Conservation (phyloP, 1,140 invertebrate species). For the Proales similis region DNA sequence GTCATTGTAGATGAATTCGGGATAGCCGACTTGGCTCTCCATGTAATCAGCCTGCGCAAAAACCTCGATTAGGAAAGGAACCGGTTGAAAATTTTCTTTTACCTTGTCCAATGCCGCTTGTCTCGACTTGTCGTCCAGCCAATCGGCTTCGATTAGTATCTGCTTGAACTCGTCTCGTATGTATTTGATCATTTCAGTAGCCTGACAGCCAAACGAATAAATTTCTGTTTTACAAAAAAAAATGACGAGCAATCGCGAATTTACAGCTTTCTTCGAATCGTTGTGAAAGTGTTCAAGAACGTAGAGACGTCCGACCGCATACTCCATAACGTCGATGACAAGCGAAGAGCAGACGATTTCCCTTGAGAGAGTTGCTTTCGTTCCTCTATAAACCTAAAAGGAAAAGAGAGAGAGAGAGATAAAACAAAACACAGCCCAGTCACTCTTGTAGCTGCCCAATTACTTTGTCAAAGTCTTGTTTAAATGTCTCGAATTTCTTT, state of each 20-base stretch:
- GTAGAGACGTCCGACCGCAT: constrained; percentile 75
- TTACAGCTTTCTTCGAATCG: constrained; percentile 62
- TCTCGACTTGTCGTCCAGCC: constrained; percentile 76
- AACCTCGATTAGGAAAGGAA: neutral
- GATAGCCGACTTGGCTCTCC: constrained; percentile 42
- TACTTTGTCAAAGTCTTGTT: constrained; percentile 34
- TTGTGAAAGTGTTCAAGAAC: constrained; percentile 76
- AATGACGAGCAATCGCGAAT: neutral
- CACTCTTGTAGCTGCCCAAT: no score
- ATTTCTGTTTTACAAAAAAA: neutral
- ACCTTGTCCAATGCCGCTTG: constrained; percentile 69
- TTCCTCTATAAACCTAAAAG: constrained; percentile 35
- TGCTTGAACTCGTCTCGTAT: constrained; percentile 72
- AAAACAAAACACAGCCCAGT: neutral
- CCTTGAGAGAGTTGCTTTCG: constrained; percentile 42
- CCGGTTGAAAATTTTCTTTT: neutral
- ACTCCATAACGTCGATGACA: constrained; percentile 73
- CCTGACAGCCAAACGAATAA: constrained; percentile 55
- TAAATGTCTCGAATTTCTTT: constrained; percentile 7
- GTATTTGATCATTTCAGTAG: constrained; percentile 73
- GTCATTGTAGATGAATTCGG: constrained; percentile 44
- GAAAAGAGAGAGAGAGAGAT: neutral
- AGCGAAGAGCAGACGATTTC: constrained; percentile 63
- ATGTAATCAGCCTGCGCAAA: constrained; percentile 40
- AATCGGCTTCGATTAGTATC: constrained; percentile 63